Conservation (phyloP, 2,113 vertebrate genomes). For the Rhinogobius similis region DNA sequence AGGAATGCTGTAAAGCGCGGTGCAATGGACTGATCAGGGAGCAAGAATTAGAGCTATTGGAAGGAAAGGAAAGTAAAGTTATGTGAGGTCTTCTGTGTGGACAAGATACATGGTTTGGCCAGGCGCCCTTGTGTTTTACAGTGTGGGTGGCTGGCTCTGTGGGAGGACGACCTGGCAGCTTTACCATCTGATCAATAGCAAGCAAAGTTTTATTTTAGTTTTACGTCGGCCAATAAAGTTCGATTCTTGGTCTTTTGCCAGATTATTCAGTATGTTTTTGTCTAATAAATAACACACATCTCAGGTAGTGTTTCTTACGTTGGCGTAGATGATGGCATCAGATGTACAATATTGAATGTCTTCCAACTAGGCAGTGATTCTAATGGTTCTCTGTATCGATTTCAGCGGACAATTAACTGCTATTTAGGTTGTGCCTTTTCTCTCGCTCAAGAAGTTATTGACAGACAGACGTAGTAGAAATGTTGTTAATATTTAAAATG, state of each 20-base stretch:
- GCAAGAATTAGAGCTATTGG: conserved; percentile 23
- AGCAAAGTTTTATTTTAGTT: conserved; percentile 28
- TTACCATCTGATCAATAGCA: conserved; percentile 48
- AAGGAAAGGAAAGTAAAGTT: conserved; percentile 27
- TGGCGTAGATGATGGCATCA: background rate
- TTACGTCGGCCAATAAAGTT: conserved; percentile 5
- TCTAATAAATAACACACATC: background rate
- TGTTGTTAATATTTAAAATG: too few species aligned
- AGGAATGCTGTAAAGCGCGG: conserved; percentile 59
- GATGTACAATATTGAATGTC: background rate
- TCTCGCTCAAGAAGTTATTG: too few species aligned
- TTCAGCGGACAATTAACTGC: too few species aligned
- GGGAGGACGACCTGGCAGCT: conserved; percentile 22
- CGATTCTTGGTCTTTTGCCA: conserved; percentile 4
- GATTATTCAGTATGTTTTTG: background rate
- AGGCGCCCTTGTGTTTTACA: conserved; percentile 30
- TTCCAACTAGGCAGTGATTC: background rate
- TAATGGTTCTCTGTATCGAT: background rate
- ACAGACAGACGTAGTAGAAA: too few species aligned
- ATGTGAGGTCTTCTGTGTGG: conserved; percentile 27
- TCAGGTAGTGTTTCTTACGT: background rate
- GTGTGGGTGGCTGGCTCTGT: conserved; percentile 6
- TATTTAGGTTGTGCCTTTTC: too few species aligned
- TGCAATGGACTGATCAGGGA: conserved; percentile 11
- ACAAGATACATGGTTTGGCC: conserved; percentile 38